Percentiles rank a stretch among this genome's conserved stretches.
phyloP scores from a whole-genome alignment of 2,797 vertebrate species.

The Protosalanx chinensis region DNA sequence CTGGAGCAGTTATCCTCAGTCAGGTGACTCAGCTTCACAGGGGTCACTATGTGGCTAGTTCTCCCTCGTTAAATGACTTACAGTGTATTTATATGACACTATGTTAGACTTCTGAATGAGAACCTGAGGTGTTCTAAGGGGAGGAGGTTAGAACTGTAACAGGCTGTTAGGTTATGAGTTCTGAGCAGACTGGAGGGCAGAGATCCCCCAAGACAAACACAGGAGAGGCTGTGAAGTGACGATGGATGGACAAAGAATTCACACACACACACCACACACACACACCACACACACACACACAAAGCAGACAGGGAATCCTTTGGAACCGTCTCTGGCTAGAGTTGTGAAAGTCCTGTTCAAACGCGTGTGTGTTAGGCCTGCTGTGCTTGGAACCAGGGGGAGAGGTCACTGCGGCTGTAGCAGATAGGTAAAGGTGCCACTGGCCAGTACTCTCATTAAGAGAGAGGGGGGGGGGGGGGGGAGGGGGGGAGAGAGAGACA shows the following conservation, averaged over 20 bases:
- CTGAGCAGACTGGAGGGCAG: background rate
- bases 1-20: background rate
- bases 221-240: conserved; percentile 28
- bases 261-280: background rate
- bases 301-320: background rate
- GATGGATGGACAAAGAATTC: conserved; percentile 40
- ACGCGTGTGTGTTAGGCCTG: background rate
- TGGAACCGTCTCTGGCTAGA: background rate
- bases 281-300: background rate
- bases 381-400: background rate
- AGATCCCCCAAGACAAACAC: background rate
- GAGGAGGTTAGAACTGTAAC: conserved; percentile 29
- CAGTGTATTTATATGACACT: conserved; percentile 6
- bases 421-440: background rate
- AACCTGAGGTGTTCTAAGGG: background rate
- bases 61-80: conserved; percentile 24
- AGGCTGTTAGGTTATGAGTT: conserved; percentile 17
- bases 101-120: conserved; percentile 27
- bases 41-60: conserved; percentile 47
- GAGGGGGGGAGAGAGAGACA: background rate
- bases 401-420: background rate
- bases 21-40: conserved; percentile 37
- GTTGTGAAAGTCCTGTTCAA: background rate
- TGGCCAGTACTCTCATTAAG: background rate
- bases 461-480: background rate